Evolutionary conservation across 2,113 vertebrate genomes (phyloP), one percentile per base, ranked within the genome.

Genomic region (Tichodroma muraria): DNA sequence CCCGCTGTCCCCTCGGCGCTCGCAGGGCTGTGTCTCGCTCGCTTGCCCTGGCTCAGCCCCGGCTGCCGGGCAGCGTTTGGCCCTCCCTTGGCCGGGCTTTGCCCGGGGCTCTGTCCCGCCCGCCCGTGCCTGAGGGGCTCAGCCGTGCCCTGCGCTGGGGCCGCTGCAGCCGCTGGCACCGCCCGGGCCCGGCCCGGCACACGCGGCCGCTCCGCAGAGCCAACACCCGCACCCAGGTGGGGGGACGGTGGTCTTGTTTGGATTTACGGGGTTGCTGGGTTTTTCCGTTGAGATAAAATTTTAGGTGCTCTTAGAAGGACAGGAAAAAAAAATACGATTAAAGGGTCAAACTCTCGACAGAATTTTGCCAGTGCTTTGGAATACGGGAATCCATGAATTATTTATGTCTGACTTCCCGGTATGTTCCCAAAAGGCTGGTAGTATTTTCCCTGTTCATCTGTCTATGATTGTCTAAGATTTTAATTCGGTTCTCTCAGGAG

Each of bases 191-290:
- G 19, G 2, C 2, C 0, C 20, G 38, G 28, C 68, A 33, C 7
- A 0, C 9, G 10, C 40, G 40, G 40, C 10, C 10, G 13, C 10
- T 10, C 12, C 7, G 19, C 27, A 19, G 52, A 2, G 49, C n/a
- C 57, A 11, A 2, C 13, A 5, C 1, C 8, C 10, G 25, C 11
- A 4, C 5, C 6, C 0, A 1, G 8, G 0, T 7, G 25, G 12
- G 25, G 22, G 75, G 20, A 37, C 22, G 9, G 3, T 31, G 18
- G 8, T 10, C 65, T 53, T 22, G 9, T 30, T 47, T 28, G 25
- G 18, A 33, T 80, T 33, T 72, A 8, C 8, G 27, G 35, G 3
- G 4, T 23, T 71, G 9, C 6, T 8, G 6, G 9, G 1, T 6
- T n/a, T 44, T 25, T 40, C 22, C 2, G 1, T 45, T 11, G 13